Base-by-base conservation (phyloP, 1,140 invertebrate genomes). In the Acyrthosiphon pisum region DNA sequence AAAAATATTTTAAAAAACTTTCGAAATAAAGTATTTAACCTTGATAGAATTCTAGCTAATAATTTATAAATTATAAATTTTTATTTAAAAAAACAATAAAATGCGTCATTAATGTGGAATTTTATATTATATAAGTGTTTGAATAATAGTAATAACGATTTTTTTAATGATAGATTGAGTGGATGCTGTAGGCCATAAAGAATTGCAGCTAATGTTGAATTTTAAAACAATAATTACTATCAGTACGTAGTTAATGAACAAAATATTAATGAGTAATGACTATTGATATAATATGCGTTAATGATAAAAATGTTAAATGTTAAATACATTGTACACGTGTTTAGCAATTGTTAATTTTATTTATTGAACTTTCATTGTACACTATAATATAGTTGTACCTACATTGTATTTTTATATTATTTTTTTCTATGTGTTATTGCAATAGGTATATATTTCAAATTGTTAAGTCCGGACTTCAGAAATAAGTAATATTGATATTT, bases 171-270 rank as follows among this genome's bases (percentile, higher is more conserved):
- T 68, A n/a, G n/a, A 68, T n/a, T 68, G 14, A 68, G 14, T 68
- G 30, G 30, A 68, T n/a, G 30, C 30, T 68, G 30, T 68, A n/a
- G 6, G 60, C n/a, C 4, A n/a, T n/a, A n/a, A 68, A 68, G 30
- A 68, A 6, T 68, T 68, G 30, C 30, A 14, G 30, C 9, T n/a
- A 68, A 68, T 68, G 14, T 68, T 68, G 30, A 68, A 6, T 4
- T n/a, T 68, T 68, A n/a, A 68, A 76, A 76, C 30, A 68, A n/a
- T 76, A 76, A 84, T 84, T 84, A 44, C 9, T 84, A 84, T 41
- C 37, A 41, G 8, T 30, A 44, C 23, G 37, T 44, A 44, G 37
- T 41, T 26, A 41, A 41, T 84, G 83, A 44, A 41, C 37, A 84
- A 84, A 81, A 84, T 84, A 84, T 26, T 84, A 30, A 84, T 37